Evolutionary conservation across 2,113 vertebrate genomes (phyloP), one percentile per base, ranked within the genome.

Genomic region (Spea bombifrons): DNA sequence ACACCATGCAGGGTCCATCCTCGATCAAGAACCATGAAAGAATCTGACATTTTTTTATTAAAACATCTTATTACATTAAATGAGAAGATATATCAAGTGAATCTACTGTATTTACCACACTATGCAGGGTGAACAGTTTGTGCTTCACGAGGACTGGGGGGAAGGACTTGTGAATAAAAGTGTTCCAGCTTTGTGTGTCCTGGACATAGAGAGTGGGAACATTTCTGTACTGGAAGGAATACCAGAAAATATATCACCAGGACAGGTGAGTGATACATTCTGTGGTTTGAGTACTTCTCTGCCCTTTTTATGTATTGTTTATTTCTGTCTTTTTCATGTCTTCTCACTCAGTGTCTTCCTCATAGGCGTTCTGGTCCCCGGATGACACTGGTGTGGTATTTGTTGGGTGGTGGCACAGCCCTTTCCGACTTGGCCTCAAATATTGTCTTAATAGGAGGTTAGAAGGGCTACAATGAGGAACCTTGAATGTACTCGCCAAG

Each of bases 361-460:
- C 61, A 2, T 83, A 99, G 97, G 97, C 95, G 17, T 95, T 99
- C 87, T 99, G 97, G 97, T 93, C 95, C 49, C 95, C 93, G 0
- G 90, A 86, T 57, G 97, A 98, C 83, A 87, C 84, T 0, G 95
- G 96, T 0, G 93, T 98, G 83, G 90, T 99, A 75, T 99, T 99
- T 0, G 89, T 95, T 12, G 97, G 97, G 76, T 99, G 96, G 96
- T 94, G 90, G 89, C 94, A 98, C 0, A 92, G 94, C 59, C 95
- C 95, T 5, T 98, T 95, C 86, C 92, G 92, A 85, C 87, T 98
- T 73, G 96, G 97, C 30, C 87, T 98, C 52, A 92, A 83, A 0
- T 88, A 90, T 83, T 98, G 95, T 81, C 88, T 91, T 77, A 99
- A 98, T 86, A 93, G 96, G 80, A 95, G 94, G 97, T 99, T 76